Conservation (phyloP, 2,113 vertebrate species). For the Ptyas mucosa region DNA sequence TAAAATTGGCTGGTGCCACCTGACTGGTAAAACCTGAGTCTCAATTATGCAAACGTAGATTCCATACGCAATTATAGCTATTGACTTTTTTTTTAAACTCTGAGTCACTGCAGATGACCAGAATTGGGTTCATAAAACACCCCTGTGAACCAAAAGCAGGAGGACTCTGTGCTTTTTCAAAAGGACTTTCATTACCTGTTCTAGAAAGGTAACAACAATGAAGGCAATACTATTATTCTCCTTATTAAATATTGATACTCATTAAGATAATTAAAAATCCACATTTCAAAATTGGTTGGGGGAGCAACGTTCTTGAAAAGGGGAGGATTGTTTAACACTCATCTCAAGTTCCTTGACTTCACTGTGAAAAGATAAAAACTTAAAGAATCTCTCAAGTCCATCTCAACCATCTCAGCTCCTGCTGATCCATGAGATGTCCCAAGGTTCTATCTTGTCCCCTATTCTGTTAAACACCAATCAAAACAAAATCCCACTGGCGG, state of each 20-base stretch:
- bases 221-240: no score
- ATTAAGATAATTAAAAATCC: background rate
- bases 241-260: background rate
- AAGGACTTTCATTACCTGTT: conserved; percentile 5
- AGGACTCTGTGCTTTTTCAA: background rate
- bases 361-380: background rate
- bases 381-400: background rate
- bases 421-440: background rate
- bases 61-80: background rate
- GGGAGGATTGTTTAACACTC: background rate
- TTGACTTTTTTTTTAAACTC: background rate
- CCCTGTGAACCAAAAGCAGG: background rate
- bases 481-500: background rate
- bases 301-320: background rate
- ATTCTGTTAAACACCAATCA: background rate
- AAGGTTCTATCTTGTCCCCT: background rate
- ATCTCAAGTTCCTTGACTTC: background rate
- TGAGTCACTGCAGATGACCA: background rate
- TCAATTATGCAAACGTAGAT: background rate
- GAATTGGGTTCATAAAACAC: background rate
- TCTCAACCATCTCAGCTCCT: background rate
- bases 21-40: background rate
- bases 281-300: background rate
- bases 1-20: background rate
- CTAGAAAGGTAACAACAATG: background rate